Percentiles rank a stretch among this genome's conserved stretches.
These are phyloP conservation scores for Dicroscelio sp. DNA, from an alignment of 2,888 invertebrate genomes.

Conservation along the genomic window DNA sequence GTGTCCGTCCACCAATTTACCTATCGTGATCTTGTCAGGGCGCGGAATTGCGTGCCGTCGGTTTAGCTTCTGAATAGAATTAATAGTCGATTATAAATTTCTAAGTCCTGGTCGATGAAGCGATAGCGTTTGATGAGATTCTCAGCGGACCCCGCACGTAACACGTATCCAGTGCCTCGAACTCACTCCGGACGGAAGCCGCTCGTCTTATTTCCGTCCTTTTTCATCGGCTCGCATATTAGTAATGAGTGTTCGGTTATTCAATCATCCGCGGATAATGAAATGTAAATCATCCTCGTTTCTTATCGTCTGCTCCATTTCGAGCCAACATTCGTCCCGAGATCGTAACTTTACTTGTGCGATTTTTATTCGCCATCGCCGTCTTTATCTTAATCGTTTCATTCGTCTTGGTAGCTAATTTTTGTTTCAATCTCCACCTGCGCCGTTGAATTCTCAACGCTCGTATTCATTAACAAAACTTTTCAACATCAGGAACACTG, in stretches of 20 bases:
- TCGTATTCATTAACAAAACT: slow-evolving; percentile 65
- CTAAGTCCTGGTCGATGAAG: slow-evolving; percentile 70
- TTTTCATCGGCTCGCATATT: slow-evolving; percentile 10
- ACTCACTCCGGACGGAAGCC: slow-evolving; percentile 27
- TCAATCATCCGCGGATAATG: slow-evolving; percentile 60
- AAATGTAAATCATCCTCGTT: slow-evolving; percentile 60
- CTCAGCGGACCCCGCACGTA: slow-evolving; percentile 66
- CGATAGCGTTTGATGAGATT: slow-evolving; percentile 78
- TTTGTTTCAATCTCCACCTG: slow-evolving; percentile 35
- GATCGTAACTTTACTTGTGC: not conserved
- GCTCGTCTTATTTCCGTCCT: slow-evolving; percentile 34
- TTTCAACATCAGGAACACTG: slow-evolving; percentile 44
- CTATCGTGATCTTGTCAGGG: slow-evolving; percentile 63
- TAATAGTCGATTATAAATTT: slow-evolving; percentile 83
- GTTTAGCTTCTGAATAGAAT: slow-evolving; percentile 77
- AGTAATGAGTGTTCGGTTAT: slow-evolving; percentile 37
- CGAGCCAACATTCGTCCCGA: slow-evolving; percentile 21
- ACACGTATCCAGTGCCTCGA: no score
- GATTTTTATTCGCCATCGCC: slow-evolving; percentile 28
- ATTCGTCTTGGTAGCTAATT: slow-evolving; percentile 47
- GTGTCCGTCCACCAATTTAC: slow-evolving; percentile 62
- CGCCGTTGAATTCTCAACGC: slow-evolving; percentile 2
- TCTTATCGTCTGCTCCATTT: not conserved
- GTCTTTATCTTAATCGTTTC: slow-evolving; percentile 43
- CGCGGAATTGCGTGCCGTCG: slow-evolving; percentile 76